Conservation (phyloP, 2,113 vertebrate genomes). For the Taurulus bubalis region DNA sequence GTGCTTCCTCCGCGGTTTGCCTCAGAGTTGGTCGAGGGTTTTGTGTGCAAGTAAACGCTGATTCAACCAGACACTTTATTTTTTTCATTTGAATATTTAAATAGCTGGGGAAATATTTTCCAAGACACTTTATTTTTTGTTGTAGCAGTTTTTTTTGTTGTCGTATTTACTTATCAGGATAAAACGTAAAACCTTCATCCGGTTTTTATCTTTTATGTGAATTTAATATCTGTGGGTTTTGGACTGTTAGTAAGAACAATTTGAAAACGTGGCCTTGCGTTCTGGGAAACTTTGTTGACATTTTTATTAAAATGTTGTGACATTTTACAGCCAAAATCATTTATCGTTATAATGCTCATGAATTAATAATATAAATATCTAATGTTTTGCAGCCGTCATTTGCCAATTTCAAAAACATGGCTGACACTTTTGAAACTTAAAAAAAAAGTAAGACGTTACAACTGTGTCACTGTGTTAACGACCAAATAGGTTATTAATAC, state of each 20-base stretch:
- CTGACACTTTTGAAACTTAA: neutral
- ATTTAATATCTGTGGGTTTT: neutral
- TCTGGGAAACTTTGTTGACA: neutral
- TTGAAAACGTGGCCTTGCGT: neutral
- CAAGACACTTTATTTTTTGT: neutral
- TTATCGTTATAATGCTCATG: neutral
- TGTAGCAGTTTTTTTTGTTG: neutral
- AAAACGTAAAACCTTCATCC: neutral
- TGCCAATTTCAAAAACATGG: neutral
- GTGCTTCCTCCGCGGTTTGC: conserved; percentile 17
- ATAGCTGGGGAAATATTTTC: neutral
- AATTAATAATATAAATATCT: neutral
- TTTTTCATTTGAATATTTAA: neutral
- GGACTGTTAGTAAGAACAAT: neutral
- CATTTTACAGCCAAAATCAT: neutral
- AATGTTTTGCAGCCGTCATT: too few relatives aligned
- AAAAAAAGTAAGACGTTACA: too few relatives aligned
- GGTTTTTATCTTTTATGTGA: too few relatives aligned
- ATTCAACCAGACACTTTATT: neutral
- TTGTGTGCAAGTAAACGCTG: neutral
- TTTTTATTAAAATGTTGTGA: neutral
- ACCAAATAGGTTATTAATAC: neutral
- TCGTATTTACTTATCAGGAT: neutral
- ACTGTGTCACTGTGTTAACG: neutral
- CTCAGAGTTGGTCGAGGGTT: neutral